Conservation (phyloP, 2,113 vertebrate genomes). For the Callithrix jacchus region DNA sequence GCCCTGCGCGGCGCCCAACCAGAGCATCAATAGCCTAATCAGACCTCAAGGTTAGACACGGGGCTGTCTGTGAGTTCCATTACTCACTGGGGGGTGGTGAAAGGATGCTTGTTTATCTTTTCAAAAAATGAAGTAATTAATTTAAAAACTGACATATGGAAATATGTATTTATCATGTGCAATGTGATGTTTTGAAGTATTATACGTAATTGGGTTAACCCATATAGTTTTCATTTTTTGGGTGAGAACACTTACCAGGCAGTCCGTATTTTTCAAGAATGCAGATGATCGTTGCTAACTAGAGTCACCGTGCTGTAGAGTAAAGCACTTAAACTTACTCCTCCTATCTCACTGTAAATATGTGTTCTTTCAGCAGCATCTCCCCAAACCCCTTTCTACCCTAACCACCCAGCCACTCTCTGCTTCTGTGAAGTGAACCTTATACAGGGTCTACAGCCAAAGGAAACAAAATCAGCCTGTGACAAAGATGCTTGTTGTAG, state of each 20-base stretch:
- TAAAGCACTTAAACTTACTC: not conserved
- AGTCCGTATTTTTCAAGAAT: not conserved
- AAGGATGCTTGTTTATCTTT: not conserved
- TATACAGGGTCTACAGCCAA: not conserved
- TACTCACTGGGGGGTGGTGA: slow-evolving; percentile 6
- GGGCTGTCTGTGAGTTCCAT: slow-evolving; percentile 47
- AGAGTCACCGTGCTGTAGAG: not conserved
- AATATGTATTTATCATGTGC: not conserved
- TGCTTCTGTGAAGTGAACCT: not conserved
- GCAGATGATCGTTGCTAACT: not conserved
- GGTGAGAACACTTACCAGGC: not conserved
- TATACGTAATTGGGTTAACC: not conserved
- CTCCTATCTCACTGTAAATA: not conserved
- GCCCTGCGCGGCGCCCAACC: not conserved
- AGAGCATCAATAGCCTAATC: slow-evolving; percentile 76
- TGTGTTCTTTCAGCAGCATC: not conserved
- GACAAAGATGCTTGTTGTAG: too few relatives aligned
- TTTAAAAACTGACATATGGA: not conserved
- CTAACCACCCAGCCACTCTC: not conserved
- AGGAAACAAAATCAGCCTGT: not conserved
- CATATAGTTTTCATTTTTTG: not conserved
- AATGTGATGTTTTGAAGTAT: not conserved
- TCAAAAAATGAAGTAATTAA: not conserved
- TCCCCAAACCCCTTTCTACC: not conserved
- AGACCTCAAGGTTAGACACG: slow-evolving; percentile 51